phyloP scores from a whole-genome alignment of 2,113 vertebrate genomes.

The Scortum barcoo region DNA sequence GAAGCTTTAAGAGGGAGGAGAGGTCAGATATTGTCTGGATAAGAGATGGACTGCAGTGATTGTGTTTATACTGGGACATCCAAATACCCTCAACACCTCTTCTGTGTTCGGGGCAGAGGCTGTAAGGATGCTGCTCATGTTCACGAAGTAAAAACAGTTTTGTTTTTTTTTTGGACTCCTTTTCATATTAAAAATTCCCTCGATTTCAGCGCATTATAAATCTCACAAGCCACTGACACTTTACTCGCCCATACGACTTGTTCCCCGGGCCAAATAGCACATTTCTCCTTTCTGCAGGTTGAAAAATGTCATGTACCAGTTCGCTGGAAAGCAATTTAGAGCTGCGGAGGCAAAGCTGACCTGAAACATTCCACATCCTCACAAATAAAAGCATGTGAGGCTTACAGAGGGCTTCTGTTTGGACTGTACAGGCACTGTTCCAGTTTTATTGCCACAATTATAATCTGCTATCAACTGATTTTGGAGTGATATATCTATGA shows the following conservation, averaged over 20 bases:
- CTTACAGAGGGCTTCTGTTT: slow-evolving; percentile 6
- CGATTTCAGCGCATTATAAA: slow-evolving; percentile 42
- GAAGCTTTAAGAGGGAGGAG: slow-evolving; percentile 8
- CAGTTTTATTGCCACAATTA: slow-evolving; percentile 58
- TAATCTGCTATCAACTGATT: slow-evolving; percentile 55
- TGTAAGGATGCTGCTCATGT: slow-evolving; percentile 9
- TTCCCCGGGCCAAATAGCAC: slow-evolving; percentile 38
- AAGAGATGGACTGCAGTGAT: slow-evolving; percentile 9
- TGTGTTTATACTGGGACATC: slow-evolving; percentile 16
- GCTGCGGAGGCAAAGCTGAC: slow-evolving; percentile 46
- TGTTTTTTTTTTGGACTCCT: slow-evolving; percentile 12
- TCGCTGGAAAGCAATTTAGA: slow-evolving; percentile 67
- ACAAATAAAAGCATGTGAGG: slow-evolving; percentile 18
- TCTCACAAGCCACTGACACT: slow-evolving; percentile 47
- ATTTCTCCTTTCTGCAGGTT: slow-evolving; percentile 53
- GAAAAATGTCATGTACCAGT: slow-evolving; percentile 65
- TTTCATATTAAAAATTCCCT: slow-evolving; percentile 52
- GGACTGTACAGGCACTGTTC: slow-evolving; percentile 19
- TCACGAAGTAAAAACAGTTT: not conserved
- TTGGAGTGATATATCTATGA: slow-evolving; percentile 56
- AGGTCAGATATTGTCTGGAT: slow-evolving; percentile 9
- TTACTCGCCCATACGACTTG: slow-evolving; percentile 14
- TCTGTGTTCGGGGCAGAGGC: slow-evolving; percentile 1
- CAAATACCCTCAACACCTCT: slow-evolving; percentile 1
- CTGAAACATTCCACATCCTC: slow-evolving; percentile 34